A percentile compares a stretch with the other conserved stretches of the same genome.
Conservation (phyloP, 2,888 invertebrate genomes). For the Calameuta filiformis region DNA sequence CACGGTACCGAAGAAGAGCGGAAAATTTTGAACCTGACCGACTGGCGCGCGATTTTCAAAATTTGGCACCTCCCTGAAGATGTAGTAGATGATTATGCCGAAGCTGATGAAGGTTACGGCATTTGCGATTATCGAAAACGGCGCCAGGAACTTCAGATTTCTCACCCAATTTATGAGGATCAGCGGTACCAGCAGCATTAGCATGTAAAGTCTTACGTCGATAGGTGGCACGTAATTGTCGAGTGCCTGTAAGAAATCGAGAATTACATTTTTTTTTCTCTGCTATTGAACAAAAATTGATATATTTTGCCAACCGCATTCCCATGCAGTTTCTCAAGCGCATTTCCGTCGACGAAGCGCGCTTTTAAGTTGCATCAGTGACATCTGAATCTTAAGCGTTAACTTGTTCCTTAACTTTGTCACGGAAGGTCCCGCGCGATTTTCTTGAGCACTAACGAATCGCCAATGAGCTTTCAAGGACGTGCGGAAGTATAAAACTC, state of each 20-base stretch:
- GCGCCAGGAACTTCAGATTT: constrained; percentile 88
- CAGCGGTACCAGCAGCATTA: constrained; percentile 71
- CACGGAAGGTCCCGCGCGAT: background rate
- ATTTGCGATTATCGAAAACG: constrained; percentile 91
- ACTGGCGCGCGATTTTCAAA: constrained; percentile 74
- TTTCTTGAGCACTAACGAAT: background rate
- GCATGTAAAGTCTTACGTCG: constrained; percentile 75
- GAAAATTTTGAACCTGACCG: constrained; percentile 77
- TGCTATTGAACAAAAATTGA: background rate
- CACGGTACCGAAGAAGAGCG: constrained; percentile 95
- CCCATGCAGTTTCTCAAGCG: background rate
- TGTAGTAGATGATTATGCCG: constrained; percentile 85
- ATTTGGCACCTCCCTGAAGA: constrained; percentile 79
- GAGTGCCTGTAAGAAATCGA: constrained; percentile 64
- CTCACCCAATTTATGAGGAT: constrained; percentile 85
- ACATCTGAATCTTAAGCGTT: too few relatives aligned
- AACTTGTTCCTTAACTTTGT: background rate
- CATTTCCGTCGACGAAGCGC: background rate
- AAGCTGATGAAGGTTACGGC: constrained; percentile 85
- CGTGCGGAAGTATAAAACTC: background rate
- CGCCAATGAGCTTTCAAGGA: background rate
- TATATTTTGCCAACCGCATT: background rate
- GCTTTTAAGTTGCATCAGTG: too few relatives aligned
- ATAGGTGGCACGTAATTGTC: constrained; percentile 59
- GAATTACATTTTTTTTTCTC: background rate